phyloP scores from a whole-genome alignment of 1,140 invertebrate genomes.

The Aphelenchoides avenae region DNA sequence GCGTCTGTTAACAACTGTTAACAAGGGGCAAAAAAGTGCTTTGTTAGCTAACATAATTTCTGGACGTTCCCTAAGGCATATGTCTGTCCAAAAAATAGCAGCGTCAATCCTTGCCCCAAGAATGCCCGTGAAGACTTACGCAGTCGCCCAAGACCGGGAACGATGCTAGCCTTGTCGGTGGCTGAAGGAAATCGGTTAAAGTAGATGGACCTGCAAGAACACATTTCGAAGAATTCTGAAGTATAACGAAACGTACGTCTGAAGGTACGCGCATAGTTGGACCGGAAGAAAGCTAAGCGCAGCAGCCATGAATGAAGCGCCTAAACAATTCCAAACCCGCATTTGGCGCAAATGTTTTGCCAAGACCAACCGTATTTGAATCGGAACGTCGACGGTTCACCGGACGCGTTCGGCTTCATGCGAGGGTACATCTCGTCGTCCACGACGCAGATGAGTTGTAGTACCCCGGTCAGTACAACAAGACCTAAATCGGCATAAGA shows the following conservation, averaged over 20 bases:
- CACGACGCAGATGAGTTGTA: conserved; percentile 31
- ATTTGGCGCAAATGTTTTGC: neutral
- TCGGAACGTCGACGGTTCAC: conserved; percentile 25
- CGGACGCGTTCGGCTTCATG: conserved; percentile 33
- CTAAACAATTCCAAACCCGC: conserved; percentile 3
- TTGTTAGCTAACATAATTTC: no score
- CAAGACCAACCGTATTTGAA: conserved; percentile 31
- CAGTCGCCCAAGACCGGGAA: conserved; percentile 22
- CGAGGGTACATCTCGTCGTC: conserved; percentile 35
- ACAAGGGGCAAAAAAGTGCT: no score
- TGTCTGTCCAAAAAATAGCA: no score
- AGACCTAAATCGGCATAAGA: no score
- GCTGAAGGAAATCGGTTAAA: conserved; percentile 22
- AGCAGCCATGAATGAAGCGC: conserved; percentile 23
- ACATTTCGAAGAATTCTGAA: neutral
- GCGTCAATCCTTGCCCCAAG: no score
- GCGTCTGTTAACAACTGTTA: no score
- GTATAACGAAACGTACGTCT: neutral
- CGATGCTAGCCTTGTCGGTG: conserved; percentile 17
- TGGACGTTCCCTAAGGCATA: no score
- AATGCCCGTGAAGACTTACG: no score
- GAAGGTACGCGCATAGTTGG: conserved; percentile 31
- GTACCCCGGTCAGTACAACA: conserved; percentile 21
- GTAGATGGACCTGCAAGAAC: conserved; percentile 8
- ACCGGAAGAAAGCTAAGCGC: conserved; percentile 33